phyloP scores from a whole-genome alignment of 2,888 invertebrate species.

The Drosophila nigritarsus region DNA sequence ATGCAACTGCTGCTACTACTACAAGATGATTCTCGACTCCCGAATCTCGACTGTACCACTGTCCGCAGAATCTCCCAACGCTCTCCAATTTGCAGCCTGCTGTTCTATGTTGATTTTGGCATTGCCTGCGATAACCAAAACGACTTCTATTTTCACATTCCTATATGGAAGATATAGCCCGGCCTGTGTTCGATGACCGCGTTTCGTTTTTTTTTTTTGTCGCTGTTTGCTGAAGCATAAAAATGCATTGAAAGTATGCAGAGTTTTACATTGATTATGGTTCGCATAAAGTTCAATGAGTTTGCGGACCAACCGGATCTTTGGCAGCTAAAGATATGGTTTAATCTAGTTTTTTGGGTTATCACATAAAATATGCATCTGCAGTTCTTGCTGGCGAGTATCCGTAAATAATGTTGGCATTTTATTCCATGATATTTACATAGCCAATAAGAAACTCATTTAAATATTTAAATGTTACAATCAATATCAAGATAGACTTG shows the following conservation, averaged over 20 bases:
- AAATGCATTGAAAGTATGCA: slow-evolving; percentile 65
- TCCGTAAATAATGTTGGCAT: background rate
- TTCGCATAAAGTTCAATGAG: slow-evolving; percentile 68
- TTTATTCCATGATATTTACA: background rate
- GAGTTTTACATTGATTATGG: slow-evolving; percentile 67
- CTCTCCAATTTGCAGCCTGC: background rate
- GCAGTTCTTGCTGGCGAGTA: background rate
- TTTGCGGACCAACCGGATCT: slow-evolving; percentile 49
- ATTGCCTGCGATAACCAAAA: slow-evolving; percentile 55
- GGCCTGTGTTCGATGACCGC: slow-evolving; percentile 73
- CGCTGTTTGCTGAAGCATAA: slow-evolving; percentile 41
- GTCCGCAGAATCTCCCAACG: slow-evolving; percentile 15
- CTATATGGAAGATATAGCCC: slow-evolving; percentile 27
- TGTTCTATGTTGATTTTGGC: slow-evolving; percentile 23
- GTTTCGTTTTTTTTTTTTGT: slow-evolving; percentile 36
- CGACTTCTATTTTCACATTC: slow-evolving; percentile 30
- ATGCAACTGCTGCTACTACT: background rate
- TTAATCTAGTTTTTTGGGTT: slow-evolving; percentile 27
- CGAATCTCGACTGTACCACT: slow-evolving; percentile 10
- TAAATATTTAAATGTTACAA: background rate
- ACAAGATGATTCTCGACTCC: slow-evolving; percentile 20
- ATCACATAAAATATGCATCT: slow-evolving; percentile 5
- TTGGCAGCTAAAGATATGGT: slow-evolving; percentile 38
- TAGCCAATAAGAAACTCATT: background rate
- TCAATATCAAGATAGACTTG: background rate